phyloP scores from a whole-genome alignment of 2,113 vertebrate species.

The Aegithalos caudatus region DNA sequence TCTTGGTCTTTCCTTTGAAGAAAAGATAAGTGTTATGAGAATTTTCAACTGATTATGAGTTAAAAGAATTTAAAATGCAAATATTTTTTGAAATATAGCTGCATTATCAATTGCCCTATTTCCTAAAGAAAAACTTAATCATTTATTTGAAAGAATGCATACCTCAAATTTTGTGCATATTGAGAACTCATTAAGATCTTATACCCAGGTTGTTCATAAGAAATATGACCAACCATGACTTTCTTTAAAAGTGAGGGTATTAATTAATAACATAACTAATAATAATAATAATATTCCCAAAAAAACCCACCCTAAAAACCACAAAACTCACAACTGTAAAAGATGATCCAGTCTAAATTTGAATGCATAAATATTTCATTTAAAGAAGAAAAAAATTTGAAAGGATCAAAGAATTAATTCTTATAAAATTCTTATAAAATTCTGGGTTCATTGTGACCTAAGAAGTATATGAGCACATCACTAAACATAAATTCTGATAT shows the following conservation, averaged over 20 bases:
- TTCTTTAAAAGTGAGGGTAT: neutral
- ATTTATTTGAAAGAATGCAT: neutral
- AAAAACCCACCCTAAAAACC: neutral
- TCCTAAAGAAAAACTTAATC: neutral
- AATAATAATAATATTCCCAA: neutral
- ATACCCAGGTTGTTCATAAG: neutral
- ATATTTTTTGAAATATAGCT: neutral
- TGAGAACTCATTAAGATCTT: neutral
- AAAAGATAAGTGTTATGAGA: neutral
- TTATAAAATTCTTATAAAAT: neutral
- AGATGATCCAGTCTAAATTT: neutral
- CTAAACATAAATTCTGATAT: neutral
- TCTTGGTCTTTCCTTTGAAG: neutral
- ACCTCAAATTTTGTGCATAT: neutral
- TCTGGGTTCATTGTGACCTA: neutral
- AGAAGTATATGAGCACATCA: neutral
- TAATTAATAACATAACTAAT: neutral
- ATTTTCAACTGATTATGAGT: neutral
- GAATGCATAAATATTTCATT: neutral
- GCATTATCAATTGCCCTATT: neutral
- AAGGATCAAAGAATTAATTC: neutral
- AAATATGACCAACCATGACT: neutral
- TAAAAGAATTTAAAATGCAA: neutral
- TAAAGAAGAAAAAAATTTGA: neutral
- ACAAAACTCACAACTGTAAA: neutral